phyloP scores from a whole-genome alignment of 2,888 invertebrate genomes.

The Agrotis puta region DNA sequence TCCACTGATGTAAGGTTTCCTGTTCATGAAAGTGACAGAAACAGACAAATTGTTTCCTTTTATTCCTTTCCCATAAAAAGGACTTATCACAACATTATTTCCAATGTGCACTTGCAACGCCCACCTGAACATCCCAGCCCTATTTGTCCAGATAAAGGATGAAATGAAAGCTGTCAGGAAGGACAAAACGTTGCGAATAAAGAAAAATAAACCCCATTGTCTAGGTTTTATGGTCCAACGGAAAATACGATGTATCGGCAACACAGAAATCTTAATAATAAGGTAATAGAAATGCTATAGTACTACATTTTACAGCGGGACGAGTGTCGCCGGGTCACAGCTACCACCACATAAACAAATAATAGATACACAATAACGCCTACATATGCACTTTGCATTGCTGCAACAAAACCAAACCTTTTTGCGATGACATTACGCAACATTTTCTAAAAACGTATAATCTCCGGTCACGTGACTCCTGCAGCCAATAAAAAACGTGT shows the following conservation, averaged over 20 bases:
- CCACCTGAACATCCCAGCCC: constrained; percentile 14
- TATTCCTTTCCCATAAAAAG: constrained; percentile 5
- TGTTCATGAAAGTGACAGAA: not conserved
- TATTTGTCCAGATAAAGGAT: constrained; percentile 48
- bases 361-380: too few relatives aligned
- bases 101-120: constrained; percentile 37
- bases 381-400: too few relatives aligned
- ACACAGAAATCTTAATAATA: too few relatives aligned
- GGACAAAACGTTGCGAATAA: constrained; percentile 44
- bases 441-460: too few relatives aligned
- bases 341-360: too few relatives aligned
- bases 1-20: not conserved
- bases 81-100: constrained; percentile 38
- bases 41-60: constrained; percentile 10
- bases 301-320: too few relatives aligned
- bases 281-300: too few relatives aligned
- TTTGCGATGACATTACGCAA: too few relatives aligned
- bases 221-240: constrained; percentile 40
- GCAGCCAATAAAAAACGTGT: too few relatives aligned
- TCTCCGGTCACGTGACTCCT: too few relatives aligned
- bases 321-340: too few relatives aligned
- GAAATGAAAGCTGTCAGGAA: constrained; percentile 40
- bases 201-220: constrained; percentile 49
- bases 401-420: too few relatives aligned
- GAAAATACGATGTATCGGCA: constrained; percentile 48